phyloP scores from a whole-genome alignment of 2,113 vertebrate genomes.

The Pseudopodoces humilis region DNA sequence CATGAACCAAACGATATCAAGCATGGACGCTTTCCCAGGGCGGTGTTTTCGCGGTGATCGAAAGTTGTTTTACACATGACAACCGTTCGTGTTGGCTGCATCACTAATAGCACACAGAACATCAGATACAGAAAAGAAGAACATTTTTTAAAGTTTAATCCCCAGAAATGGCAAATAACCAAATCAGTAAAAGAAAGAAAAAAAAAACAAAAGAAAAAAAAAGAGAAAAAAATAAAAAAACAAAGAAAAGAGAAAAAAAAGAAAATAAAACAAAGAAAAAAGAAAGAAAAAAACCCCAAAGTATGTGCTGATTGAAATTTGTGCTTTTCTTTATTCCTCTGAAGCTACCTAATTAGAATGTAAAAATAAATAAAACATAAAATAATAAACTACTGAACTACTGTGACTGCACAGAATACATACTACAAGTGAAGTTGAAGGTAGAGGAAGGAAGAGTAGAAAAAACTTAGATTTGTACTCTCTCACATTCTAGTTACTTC shows the following conservation, averaged over 20 bases:
- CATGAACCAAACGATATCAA: constrained; percentile 99
- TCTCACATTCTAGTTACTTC: background rate
- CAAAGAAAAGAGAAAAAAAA: background rate
- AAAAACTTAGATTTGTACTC: background rate
- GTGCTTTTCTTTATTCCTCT: constrained; percentile 11
- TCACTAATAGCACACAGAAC: constrained; percentile 99
- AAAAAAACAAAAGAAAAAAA: background rate
- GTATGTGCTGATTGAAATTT: constrained; percentile 72
- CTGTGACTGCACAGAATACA: constrained; percentile 2
- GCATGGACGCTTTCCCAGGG: constrained; percentile 98
- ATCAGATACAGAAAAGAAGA: constrained; percentile 99
- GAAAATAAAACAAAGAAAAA: background rate
- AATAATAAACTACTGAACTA: constrained; percentile 5
- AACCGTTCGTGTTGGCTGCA: constrained; percentile 99
- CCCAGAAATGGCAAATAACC: constrained; percentile 85
- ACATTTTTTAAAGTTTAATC: constrained; percentile 98
- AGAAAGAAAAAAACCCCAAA: background rate
- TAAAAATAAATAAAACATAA: constrained; percentile 21
- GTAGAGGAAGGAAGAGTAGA: background rate
- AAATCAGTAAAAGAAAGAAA: constrained; percentile 72
- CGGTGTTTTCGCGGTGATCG: constrained; percentile 98
- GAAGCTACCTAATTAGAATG: constrained; percentile 40
- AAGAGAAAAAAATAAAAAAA: background rate
- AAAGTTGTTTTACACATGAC: constrained; percentile 99
- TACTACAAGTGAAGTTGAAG: background rate